A percentile compares a stretch with the other conserved stretches of the same genome.
phyloP scores from a whole-genome alignment of 2,113 vertebrate species.

The Mesitornis unicolor region DNA sequence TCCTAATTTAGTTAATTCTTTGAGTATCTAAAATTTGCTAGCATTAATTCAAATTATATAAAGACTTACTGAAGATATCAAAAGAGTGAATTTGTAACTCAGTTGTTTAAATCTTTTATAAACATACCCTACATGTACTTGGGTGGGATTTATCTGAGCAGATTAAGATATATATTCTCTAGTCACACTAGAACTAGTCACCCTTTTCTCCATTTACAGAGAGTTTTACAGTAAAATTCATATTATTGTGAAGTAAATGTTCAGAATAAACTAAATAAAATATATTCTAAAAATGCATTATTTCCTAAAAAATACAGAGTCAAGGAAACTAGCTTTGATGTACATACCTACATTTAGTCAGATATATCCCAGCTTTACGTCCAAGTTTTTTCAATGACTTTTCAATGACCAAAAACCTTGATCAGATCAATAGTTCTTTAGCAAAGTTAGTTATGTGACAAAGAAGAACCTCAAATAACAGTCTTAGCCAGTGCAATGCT shows the following conservation, averaged over 20 bases:
- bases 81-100: not conserved
- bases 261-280: not conserved
- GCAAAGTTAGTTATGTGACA: not conserved
- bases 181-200: not conserved
- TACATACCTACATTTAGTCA: not conserved
- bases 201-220: not conserved
- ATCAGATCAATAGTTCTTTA: not conserved
- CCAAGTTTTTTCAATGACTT: not conserved
- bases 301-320: not conserved
- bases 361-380: not conserved
- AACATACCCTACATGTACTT: not conserved
- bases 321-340: not conserved
- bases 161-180: not conserved
- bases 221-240: not conserved
- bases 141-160: not conserved
- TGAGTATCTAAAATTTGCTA: not conserved
- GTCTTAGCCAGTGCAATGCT: not conserved
- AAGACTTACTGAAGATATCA: not conserved
- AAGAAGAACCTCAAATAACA: not conserved
- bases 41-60: not conserved
- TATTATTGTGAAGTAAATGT: not conserved
- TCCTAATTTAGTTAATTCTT: not conserved
- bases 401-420: not conserved
- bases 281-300: not conserved
- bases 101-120: not conserved